These are phyloP conservation scores for Unio delphinus DNA, from an alignment of 2,888 invertebrate genomes.

Conservation along the genomic window DNA sequence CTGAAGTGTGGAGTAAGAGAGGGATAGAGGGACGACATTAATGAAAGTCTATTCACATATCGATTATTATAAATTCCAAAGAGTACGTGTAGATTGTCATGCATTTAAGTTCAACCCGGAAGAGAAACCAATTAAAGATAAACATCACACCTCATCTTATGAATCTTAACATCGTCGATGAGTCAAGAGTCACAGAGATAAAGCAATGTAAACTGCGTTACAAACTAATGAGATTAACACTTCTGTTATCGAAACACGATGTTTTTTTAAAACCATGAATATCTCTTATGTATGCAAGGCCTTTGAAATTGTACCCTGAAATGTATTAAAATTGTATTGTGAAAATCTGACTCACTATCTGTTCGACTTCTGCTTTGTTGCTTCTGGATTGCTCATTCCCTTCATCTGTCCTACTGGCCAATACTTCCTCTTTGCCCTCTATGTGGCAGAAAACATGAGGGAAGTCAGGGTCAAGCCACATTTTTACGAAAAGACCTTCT, in stretches of 20 bases:
- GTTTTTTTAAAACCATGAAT: background rate
- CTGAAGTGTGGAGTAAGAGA: too few relatives aligned
- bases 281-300: background rate
- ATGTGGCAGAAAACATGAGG: constrained; percentile 43
- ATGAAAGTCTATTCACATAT: too few relatives aligned
- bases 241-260: background rate
- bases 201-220: too few relatives aligned
- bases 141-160: too few relatives aligned
- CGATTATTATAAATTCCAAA: too few relatives aligned
- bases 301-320: background rate
- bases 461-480: constrained; percentile 1
- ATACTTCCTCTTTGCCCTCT: constrained; percentile 39
- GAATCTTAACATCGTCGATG: too few relatives aligned
- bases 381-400: constrained; percentile 44
- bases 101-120: too few relatives aligned
- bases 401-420: constrained; percentile 35
- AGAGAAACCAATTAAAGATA: too few relatives aligned
- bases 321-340: background rate
- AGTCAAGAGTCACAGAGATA: too few relatives aligned
- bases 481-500: constrained; percentile 4
- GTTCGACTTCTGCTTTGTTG: constrained; percentile 39
- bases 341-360: constrained; percentile 32
- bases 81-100: too few relatives aligned
- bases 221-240: background rate
- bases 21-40: too few relatives aligned